phyloP scores from a whole-genome alignment of 2,888 invertebrate genomes.

The Criorhina ranunculi region DNA sequence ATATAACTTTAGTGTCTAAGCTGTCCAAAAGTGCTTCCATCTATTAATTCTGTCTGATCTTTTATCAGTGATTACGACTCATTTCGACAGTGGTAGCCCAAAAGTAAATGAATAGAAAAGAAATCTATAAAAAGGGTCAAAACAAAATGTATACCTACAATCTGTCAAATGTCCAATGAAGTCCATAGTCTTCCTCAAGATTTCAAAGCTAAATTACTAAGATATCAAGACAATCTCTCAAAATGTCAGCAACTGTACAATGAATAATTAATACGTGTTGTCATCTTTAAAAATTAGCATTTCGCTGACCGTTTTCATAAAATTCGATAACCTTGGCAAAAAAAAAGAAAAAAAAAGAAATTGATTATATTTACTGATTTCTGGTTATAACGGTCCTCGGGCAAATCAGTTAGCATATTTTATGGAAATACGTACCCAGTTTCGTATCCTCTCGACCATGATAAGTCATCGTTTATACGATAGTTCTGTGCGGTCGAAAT shows the following conservation, averaged over 20 bases:
- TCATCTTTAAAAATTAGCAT: constrained; percentile 17
- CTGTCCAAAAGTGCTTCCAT: too few species aligned
- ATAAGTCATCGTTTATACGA: background rate
- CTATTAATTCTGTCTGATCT: too few species aligned
- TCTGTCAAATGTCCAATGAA: too few species aligned
- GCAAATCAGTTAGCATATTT: constrained; percentile 14
- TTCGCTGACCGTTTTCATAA: constrained; percentile 14
- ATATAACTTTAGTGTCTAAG: too few species aligned
- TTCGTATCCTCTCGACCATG: background rate
- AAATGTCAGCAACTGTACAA: constrained; percentile 28
- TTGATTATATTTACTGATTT: constrained; percentile 1
- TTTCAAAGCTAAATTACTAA: too few species aligned
- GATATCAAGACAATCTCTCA: background rate
- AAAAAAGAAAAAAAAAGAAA: too few species aligned
- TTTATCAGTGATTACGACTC: too few species aligned
- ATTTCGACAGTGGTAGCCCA: too few species aligned
- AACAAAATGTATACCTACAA: too few species aligned
- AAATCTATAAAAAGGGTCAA: too few species aligned
- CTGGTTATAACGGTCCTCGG: constrained; percentile 35
- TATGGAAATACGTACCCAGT: constrained; percentile 7
- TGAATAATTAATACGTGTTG: constrained; percentile 31
- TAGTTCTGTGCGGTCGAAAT: constrained; percentile 12
- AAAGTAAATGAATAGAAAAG: too few species aligned
- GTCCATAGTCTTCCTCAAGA: too few species aligned
- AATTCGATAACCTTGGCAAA: constrained; percentile 6